phyloP scores from a whole-genome alignment of 2,888 invertebrate species.

The Melanostoma scalare region DNA sequence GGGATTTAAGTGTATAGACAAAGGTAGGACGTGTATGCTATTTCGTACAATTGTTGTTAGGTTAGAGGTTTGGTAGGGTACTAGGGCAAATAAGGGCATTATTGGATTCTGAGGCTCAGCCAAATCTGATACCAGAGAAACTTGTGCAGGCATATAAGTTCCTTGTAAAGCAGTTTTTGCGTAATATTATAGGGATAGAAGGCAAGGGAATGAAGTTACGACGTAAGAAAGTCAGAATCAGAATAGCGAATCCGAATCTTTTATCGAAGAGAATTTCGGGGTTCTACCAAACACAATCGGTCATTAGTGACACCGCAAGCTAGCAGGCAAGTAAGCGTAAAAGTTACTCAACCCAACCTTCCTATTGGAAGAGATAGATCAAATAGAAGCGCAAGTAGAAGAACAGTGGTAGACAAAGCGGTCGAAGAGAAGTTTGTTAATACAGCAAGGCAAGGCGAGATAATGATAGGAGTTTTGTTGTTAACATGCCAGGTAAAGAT shows the following conservation, averaged over 20 bases:
- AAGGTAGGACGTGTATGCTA: background rate
- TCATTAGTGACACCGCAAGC: background rate
- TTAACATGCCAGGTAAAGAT: background rate
- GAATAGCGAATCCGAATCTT: background rate
- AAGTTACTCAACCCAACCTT: background rate
- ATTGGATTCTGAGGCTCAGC: background rate
- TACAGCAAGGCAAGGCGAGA: background rate
- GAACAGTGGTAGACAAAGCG: background rate
- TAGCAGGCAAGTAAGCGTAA: background rate
- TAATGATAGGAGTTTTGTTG: background rate
- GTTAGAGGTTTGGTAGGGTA: background rate
- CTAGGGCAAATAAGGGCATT: background rate
- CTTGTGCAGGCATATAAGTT: too few relatives aligned
- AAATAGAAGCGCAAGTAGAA: too few relatives aligned
- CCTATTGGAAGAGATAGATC: background rate
- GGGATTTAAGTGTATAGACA: background rate
- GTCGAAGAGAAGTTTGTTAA: background rate
- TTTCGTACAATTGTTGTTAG: background rate
- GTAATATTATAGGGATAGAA: background rate
- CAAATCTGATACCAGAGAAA: background rate
- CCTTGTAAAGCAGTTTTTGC: background rate
- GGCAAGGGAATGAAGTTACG: background rate
- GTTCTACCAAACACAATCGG: background rate
- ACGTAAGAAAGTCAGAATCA: background rate
- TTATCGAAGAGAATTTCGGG: background rate